Conservation (phyloP, 2,797 vertebrate genomes). For the Smutsia temminckii region DNA sequence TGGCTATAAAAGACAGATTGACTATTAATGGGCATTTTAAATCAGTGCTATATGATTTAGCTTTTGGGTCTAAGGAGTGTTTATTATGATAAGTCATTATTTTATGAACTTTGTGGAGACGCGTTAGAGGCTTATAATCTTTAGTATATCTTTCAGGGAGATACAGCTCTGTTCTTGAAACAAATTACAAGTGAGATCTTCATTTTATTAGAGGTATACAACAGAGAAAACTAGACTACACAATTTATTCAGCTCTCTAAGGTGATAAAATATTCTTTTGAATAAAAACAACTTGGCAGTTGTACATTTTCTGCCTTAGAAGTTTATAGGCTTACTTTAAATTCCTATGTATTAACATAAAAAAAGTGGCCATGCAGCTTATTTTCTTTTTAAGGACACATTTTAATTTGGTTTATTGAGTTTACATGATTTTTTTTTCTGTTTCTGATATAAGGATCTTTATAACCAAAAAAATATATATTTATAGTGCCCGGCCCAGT, state of each 20-base stretch:
- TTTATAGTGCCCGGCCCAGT: constrained; percentile 94
- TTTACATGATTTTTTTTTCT: not conserved
- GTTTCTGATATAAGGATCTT: not conserved
- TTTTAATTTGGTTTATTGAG: not conserved
- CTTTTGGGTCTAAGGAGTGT: constrained; percentile 31
- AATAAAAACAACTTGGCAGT: constrained; percentile 59
- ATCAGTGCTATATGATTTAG: constrained; percentile 17
- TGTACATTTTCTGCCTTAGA: constrained; percentile 2
- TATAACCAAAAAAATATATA: constrained; percentile 52
- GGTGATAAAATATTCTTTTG: constrained; percentile 54
- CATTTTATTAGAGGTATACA: constrained; percentile 70
- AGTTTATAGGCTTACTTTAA: not conserved
- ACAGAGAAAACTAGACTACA: constrained; percentile 40
- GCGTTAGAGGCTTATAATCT: constrained; percentile 58
- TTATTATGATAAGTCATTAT: constrained; percentile 68
- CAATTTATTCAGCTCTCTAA: constrained; percentile 62
- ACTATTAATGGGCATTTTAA: constrained; percentile 29
- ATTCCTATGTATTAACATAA: not conserved
- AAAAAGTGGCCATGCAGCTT: not conserved
- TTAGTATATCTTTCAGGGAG: constrained; percentile 65
- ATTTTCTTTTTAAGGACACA: constrained; percentile 15
- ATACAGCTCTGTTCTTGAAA: constrained; percentile 78
- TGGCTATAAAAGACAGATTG: constrained; percentile 5
- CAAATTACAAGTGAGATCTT: constrained; percentile 71
- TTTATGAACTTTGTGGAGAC: constrained; percentile 64